Base-by-base conservation (phyloP, 2,113 vertebrate genomes). In the Cinclus mexicanus region DNA sequence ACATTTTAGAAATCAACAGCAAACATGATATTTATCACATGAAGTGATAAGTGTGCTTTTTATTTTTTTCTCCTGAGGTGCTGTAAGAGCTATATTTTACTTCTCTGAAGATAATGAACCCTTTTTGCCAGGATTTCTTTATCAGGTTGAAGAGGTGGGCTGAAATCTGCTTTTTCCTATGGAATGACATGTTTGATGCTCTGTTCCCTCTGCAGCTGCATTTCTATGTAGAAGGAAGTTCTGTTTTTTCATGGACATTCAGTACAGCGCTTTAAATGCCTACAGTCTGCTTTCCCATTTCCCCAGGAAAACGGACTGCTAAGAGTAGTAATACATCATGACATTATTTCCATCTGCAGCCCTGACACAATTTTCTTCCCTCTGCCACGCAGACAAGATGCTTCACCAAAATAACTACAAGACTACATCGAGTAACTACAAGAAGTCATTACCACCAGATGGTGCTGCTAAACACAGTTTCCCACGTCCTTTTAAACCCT, bases 381-480 rank as follows among this genome's bases (percentile, higher is more conserved):
- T 9, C 9, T 5, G 8, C 18, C 15, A 8, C 0, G 0, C 33
- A 42, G 42, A 14, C 41, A n/a, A 44, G 26, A 25, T 18, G n/a
- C 15, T 60, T n/a, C 35, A 37, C 29, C 35, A 11, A 56, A 77
- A 33, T 1, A 76, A 6, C 47, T 6, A 0, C 11, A 46, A 16
- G 33, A 21, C 39, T 33, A 0, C 47, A 24, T 4, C 3, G 14
- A 59, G 1, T 24, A 53, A 22, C 8, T 21, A 1, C 20, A 25
- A 23, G 56, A 31, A 65, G 22, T 44, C 28, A 4, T 11, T 35
- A 8, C 92, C 90, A 77, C 35, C 67, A 90, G 92, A 42, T 93
- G 90, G 88, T 88, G 94, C 90, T 94, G 79, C 49, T 53, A 61
- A 92, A 72, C 70, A 5, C 8, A 4, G 7, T 37, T 95, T 94